phyloP scores from a whole-genome alignment of 2,888 invertebrate genomes.

The Caenorhabditis doughertyi region DNA sequence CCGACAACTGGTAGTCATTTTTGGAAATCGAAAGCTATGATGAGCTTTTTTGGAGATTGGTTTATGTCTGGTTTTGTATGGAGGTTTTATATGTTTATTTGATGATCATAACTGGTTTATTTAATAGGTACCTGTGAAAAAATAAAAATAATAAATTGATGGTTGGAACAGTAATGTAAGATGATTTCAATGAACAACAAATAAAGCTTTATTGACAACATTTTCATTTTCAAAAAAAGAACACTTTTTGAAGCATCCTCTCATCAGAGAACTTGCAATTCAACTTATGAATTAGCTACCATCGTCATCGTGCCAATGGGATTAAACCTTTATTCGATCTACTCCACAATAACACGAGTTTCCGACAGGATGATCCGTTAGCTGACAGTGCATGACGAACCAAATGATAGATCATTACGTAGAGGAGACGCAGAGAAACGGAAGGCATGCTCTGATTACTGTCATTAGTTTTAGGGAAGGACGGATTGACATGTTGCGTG shows the following conservation, averaged over 20 bases:
- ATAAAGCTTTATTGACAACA: too few species aligned
- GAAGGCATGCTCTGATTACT: constrained; percentile 56
- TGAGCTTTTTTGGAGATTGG: constrained; percentile 21
- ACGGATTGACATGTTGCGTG: constrained; percentile 47
- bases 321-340: not conserved
- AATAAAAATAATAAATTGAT: too few species aligned
- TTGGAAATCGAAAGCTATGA: constrained; percentile 46
- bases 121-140: not conserved
- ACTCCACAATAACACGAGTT: constrained; percentile 30
- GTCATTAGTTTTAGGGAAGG: constrained; percentile 38
- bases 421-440: not conserved
- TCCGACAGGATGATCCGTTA: constrained; percentile 46
- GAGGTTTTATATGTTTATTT: constrained; percentile 33
- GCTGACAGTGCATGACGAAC: constrained; percentile 53
- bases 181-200: not conserved
- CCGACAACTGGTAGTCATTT: constrained; percentile 38
- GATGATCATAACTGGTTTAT: constrained; percentile 38
- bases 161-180: too few species aligned
- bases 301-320: too few species aligned
- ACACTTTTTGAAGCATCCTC: too few species aligned
- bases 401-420: not conserved
- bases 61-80: constrained; percentile 24
- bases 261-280: too few species aligned
- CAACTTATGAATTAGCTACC: too few species aligned
- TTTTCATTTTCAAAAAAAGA: too few species aligned